A percentile compares a stretch with the other conserved stretches of the same genome.
Evolutionary conservation across 2,113 vertebrate species (phyloP).

Genomic region (Aegithalos caudatus): DNA sequence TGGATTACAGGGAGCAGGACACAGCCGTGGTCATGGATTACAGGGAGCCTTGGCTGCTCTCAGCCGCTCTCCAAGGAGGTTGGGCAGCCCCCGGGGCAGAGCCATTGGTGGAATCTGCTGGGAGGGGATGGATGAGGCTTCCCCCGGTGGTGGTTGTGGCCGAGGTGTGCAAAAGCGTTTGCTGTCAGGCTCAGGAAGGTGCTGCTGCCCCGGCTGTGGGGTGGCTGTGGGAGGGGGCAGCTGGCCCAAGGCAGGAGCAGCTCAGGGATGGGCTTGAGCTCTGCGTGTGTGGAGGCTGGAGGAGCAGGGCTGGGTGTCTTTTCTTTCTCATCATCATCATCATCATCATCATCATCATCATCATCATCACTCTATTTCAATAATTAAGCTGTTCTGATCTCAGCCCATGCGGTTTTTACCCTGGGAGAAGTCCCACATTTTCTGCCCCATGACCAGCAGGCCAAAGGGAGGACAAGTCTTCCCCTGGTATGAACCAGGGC

Average conservation of each 20-base stretch:
- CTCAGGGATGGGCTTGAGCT: background rate
- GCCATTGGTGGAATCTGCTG: background rate
- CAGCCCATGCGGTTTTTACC: background rate
- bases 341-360: no score
- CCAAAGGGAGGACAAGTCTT: background rate
- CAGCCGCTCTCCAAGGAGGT: background rate
- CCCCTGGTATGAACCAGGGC: accelerated
- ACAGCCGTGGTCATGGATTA: background rate
- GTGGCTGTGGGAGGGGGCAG: background rate
- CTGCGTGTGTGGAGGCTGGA: background rate
- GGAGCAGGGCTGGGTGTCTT: background rate
- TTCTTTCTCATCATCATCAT: background rate
- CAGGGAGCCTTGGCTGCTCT: background rate
- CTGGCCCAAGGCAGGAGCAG: background rate
- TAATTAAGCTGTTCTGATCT: background rate
- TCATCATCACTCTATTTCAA: background rate
- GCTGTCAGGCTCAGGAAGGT: background rate
- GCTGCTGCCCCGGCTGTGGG: background rate
- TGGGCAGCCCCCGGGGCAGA: background rate
- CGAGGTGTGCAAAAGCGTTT: accelerated
- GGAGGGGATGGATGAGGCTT: background rate
- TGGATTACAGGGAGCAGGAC: background rate
- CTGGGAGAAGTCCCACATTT: background rate
- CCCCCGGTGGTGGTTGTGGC: accelerated
- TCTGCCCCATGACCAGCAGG: background rate